Conservation (phyloP, 2,113 vertebrate genomes). For the Podarcis muralis region DNA sequence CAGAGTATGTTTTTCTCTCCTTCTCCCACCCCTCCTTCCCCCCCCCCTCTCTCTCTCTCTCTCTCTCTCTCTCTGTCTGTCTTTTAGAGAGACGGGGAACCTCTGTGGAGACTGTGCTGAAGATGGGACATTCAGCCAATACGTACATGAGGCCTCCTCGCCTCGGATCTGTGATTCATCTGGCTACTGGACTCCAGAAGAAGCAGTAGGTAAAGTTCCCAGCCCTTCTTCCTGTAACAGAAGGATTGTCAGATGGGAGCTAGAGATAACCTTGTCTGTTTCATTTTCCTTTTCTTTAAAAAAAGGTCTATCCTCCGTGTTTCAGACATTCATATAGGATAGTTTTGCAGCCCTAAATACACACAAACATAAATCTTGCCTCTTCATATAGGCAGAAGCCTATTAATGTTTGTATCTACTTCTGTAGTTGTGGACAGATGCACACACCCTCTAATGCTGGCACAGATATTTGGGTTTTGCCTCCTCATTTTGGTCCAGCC, state of each 20-base stretch:
- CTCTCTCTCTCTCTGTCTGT: neutral
- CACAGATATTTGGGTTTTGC: neutral
- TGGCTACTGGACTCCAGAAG: conserved; percentile 97
- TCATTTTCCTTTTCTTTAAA: neutral
- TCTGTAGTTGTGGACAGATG: neutral
- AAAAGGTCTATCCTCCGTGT: neutral
- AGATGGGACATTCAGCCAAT: conserved; percentile 87
- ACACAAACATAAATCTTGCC: neutral
- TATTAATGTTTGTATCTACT: neutral
- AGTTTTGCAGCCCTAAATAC: neutral
- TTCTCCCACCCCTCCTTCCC: neutral
- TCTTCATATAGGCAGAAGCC: neutral
- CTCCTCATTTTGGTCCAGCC: neutral
- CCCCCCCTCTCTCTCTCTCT: neutral
- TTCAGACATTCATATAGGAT: neutral
- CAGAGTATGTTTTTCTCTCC: neutral
- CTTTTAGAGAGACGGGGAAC: conserved; percentile 70
- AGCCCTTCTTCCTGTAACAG: neutral
- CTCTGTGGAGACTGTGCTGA: conserved; percentile 85
- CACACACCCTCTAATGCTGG: neutral
- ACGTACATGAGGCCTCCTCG: conserved; percentile 86
- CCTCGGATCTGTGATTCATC: conserved; percentile 91
- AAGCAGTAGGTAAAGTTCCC: conserved; percentile 87
- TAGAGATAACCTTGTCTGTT: neutral
- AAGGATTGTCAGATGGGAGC: neutral